phyloP scores from a whole-genome alignment of 1,140 invertebrate genomes.

The Plutomurus gul region DNA sequence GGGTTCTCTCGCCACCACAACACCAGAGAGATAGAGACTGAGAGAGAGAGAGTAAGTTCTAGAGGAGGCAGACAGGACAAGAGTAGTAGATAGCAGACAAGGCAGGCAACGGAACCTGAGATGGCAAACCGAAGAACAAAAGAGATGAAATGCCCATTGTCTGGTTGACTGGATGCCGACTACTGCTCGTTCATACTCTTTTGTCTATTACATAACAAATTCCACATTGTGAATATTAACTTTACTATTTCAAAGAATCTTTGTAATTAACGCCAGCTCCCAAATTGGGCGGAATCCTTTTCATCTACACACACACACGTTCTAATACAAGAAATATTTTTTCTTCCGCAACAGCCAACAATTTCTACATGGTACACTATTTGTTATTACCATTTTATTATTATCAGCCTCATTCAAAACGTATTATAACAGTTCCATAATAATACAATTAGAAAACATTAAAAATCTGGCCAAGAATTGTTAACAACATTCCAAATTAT shows the following conservation, averaged over 20 bases:
- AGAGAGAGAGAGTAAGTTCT: too few relatives aligned
- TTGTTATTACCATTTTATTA: too few relatives aligned
- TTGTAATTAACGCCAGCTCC: constrained; percentile 34
- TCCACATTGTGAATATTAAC: constrained; percentile 35
- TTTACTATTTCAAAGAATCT: constrained; percentile 35
- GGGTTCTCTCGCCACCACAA: not conserved
- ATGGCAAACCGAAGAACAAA: constrained; percentile 37
- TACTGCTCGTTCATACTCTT: constrained; percentile 35
- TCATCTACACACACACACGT: not conserved
- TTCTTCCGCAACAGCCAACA: not conserved
- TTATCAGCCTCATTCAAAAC: too few relatives aligned
- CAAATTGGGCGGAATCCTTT: constrained; percentile 35
- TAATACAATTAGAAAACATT: too few relatives aligned
- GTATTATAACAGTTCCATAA: too few relatives aligned
- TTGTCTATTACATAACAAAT: constrained; percentile 35
- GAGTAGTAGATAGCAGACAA: not conserved
- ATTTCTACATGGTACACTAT: too few relatives aligned
- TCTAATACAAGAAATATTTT: not conserved
- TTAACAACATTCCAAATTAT: too few relatives aligned
- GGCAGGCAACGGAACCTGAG: constrained; percentile 2
- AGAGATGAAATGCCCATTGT: constrained; percentile 37
- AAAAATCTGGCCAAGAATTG: too few relatives aligned
- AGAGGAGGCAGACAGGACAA: too few relatives aligned
- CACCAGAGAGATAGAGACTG: not conserved
- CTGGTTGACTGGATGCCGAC: constrained; percentile 36